Percentiles rank a stretch among this genome's conserved stretches.
Evolutionary conservation across 2,797 vertebrate species (phyloP).

Genomic region (Austrolebias charrua): DNA sequence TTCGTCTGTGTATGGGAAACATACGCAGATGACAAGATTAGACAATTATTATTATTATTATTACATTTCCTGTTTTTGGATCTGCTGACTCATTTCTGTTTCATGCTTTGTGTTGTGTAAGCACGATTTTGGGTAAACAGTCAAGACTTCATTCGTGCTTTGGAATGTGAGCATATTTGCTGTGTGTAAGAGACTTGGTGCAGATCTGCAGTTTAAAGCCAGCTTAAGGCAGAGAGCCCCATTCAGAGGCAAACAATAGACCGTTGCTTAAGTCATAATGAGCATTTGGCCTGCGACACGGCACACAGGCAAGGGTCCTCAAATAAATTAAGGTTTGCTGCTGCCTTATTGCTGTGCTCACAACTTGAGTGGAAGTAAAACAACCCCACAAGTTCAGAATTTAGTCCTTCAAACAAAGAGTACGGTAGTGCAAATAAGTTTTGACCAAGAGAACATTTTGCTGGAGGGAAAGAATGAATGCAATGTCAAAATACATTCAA

Average conservation of each 20-base stretch:
- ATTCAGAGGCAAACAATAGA: constrained; percentile 80
- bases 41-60: too few species aligned
- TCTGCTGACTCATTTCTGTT: constrained; percentile 43
- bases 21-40: too few species aligned
- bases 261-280: constrained; percentile 75
- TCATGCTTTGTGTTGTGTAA: constrained; percentile 27
- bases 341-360: constrained; percentile 29
- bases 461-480: constrained; percentile 40
- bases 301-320: constrained; percentile 53
- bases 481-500: constrained; percentile 33
- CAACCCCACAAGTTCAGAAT: constrained; percentile 31
- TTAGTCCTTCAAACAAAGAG: constrained; percentile 23
- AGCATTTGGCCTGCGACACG: constrained; percentile 71
- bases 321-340: constrained; percentile 47
- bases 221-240: constrained; percentile 77
- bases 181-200: constrained; percentile 72
- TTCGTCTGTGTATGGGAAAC: too few species aligned
- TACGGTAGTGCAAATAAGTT: constrained; percentile 1
- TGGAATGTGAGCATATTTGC: constrained; percentile 54
- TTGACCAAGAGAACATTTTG: constrained; percentile 1
- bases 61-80: constrained; percentile 2
- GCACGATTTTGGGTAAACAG: constrained; percentile 37
- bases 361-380: constrained; percentile 7
- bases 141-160: constrained; percentile 47
- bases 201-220: constrained; percentile 70